phyloP scores from a whole-genome alignment of 2,113 vertebrate species.

The Romanogobio albipinnatus region DNA sequence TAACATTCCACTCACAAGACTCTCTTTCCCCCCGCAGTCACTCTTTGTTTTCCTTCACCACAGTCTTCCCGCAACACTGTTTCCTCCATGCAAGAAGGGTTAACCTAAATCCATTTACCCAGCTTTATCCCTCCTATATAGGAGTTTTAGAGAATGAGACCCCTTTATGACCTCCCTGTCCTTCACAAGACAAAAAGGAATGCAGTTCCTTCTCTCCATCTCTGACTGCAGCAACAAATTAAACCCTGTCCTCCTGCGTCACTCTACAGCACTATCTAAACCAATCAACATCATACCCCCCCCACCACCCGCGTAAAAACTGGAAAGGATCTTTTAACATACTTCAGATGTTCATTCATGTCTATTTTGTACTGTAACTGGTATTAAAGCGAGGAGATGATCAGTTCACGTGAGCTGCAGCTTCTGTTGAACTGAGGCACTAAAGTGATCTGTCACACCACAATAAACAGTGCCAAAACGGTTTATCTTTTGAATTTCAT shows the following conservation, averaged over 20 bases:
- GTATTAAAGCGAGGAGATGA: too few species aligned
- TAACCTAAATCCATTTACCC: constrained; percentile 26
- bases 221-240: constrained; percentile 19
- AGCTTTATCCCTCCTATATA: background rate
- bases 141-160: constrained; percentile 4
- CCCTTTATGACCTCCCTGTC: background rate
- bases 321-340: background rate
- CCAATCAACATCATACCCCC: too few species aligned
- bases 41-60: constrained; percentile 2
- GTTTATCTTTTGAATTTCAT: too few species aligned
- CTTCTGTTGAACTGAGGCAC: too few species aligned
- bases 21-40: background rate
- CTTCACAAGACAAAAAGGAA: constrained; percentile 20
- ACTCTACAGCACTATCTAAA: background rate
- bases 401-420: too few species aligned
- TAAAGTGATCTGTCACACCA: too few species aligned
- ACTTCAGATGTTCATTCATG: too few species aligned
- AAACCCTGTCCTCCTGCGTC: background rate
- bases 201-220: background rate
- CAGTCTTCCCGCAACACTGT: background rate
- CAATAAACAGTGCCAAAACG: too few species aligned
- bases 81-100: background rate
- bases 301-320: background rate
- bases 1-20: constrained; percentile 45
- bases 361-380: too few species aligned